phyloP scores from a whole-genome alignment of 1,140 invertebrate species.

The Drosophila ercepeae region DNA sequence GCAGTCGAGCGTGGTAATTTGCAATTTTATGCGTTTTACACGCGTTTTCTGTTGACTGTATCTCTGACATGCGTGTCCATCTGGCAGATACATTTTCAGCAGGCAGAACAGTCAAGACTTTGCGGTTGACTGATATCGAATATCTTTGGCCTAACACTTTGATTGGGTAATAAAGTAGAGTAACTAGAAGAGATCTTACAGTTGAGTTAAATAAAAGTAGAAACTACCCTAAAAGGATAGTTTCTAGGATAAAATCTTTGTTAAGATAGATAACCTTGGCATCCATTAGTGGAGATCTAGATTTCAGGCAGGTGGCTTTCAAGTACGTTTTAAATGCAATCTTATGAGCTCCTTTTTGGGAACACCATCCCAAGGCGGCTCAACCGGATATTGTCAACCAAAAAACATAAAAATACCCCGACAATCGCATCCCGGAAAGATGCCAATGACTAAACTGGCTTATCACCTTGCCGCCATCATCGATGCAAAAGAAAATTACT shows the following conservation, averaged over 20 bases:
- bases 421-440: constrained; percentile 37
- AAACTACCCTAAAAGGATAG: too few relatives aligned
- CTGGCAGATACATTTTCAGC: constrained; percentile 53
- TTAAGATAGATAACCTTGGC: not conserved
- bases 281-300: not conserved
- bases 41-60: constrained; percentile 41
- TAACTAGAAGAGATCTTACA: not conserved
- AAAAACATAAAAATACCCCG: constrained; percentile 1
- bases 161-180: not conserved
- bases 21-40: constrained; percentile 78
- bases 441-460: constrained; percentile 40
- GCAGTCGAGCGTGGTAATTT: constrained; percentile 67
- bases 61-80: constrained; percentile 33
- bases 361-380: not conserved
- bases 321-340: not conserved
- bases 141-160: not conserved
- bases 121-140: constrained; percentile 20
- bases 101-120: constrained; percentile 1
- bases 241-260: not conserved
- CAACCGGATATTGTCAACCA: constrained; percentile 48
- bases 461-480: constrained; percentile 62
- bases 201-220: too few relatives aligned
- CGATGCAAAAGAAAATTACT: constrained; percentile 55
- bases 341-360: not conserved
- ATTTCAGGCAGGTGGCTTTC: not conserved